A percentile compares a stretch with the other conserved stretches of the same genome.
Evolutionary conservation across 2,888 invertebrate species (phyloP).

Genomic region (Abrostola triplasia): DNA sequence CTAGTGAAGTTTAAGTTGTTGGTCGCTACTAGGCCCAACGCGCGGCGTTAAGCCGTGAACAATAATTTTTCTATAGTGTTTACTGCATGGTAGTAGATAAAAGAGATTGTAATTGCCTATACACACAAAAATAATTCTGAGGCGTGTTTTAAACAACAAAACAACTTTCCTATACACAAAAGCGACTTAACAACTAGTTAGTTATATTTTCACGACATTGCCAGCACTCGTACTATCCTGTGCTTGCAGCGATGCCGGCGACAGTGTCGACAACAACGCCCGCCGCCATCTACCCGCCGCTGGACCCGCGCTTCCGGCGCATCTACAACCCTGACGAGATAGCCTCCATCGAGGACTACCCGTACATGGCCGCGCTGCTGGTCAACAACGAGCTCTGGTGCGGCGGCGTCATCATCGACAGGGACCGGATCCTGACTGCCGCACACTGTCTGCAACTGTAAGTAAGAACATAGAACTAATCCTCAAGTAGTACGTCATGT

Average conservation of each 20-base stretch:
- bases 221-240: neutral
- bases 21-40: too few species aligned
- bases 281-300: slow-evolving; percentile 56
- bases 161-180: too few species aligned
- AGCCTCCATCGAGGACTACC: slow-evolving; percentile 69
- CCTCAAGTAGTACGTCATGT: too few species aligned
- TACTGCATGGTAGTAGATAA: too few species aligned
- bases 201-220: neutral
- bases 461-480: slow-evolving; percentile 43
- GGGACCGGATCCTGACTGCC: slow-evolving; percentile 76
- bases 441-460: slow-evolving; percentile 83
- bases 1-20: too few species aligned
- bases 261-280: slow-evolving; percentile 27
- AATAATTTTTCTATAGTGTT: too few species aligned
- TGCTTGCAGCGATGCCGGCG: slow-evolving; percentile 8
- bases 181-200: too few species aligned
- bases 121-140: too few species aligned
- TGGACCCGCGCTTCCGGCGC: slow-evolving; percentile 74
- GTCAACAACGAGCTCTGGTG: slow-evolving; percentile 82
- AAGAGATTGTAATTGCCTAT: too few species aligned
- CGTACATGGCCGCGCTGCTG: slow-evolving; percentile 79
- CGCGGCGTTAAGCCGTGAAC: too few species aligned
- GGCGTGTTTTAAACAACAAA: too few species aligned
- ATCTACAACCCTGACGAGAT: slow-evolving; percentile 80
- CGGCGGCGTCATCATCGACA: slow-evolving; percentile 74